Evolutionary conservation across 2,888 invertebrate genomes (phyloP), one percentile per base, ranked within the genome.

Genomic region (Parasteatoda lunata): DNA sequence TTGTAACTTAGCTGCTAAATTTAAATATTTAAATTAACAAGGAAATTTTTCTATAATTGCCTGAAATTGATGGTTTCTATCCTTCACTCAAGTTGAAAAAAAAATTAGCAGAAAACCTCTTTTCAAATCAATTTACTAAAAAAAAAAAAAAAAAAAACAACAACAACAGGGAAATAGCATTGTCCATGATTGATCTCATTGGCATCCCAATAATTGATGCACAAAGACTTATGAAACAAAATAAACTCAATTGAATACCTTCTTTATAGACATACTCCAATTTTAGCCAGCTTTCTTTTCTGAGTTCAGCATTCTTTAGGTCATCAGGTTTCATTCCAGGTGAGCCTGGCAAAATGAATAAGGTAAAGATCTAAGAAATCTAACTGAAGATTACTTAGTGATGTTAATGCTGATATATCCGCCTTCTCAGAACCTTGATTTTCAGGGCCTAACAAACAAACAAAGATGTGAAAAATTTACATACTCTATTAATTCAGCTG

Each of bases 261-360:
- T 94, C 92, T 77, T 94, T 93, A 89, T 95, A 93, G 0, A 95
- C 92, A 80, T 94, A 92, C 7, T 94, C 94, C 90, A 97, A 91
- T 11, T 94, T 93, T 77, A 92, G 91, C 96, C 96, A 97, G 77
- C 95, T 95, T 78, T 93, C 92, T 51, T 93, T 92, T 51, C 96
- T 92, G n/a, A 94, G 90, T 79, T 92, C 91, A 13, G 91, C 90
- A 90, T 96, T 95, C 52, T 92, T 92, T 2, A 92, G 90, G 90
- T 94, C 94, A 15, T 92, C 92, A 15, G 93, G 92, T 13, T 93
- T 91, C 59, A 94, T 89, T 71, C 94, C 93, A n/a, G 93, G 92
- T 48, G 93, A 92, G 6, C 95, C 96, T 64, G 97, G 97, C 94
- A 96, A 97, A n/a, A 91, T 97, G 96, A 86, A 97, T 95, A 77